Base-by-base conservation (phyloP, 2,797 vertebrate species). In the Ispidina lecontei region DNA sequence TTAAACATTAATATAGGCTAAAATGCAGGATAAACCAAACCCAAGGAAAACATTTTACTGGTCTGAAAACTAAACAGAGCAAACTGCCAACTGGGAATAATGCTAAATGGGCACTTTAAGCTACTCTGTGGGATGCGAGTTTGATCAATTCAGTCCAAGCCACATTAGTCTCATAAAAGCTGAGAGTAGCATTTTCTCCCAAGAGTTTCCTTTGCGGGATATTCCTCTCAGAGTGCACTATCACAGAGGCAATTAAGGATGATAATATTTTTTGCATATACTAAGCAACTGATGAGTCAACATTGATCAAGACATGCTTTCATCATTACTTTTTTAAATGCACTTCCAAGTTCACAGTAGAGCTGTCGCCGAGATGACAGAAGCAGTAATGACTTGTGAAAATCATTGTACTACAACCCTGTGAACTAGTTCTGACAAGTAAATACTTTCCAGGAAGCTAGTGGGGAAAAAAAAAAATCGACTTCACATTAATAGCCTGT, bases 141-240 rank as follows among this genome's bases (percentile, higher is more conserved):
- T 80, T 89, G 72, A 94, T 91, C 91, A 90, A 94, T 91, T 91
- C 46, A 35, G 73, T 75, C 81, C 78, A 74, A 95, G 89, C n/a
- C 79, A 85, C 90, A 77, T 95, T 93, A 95, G 75, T 78, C 74
- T 84, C 67, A 43, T 75, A 91, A 94, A 94, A 94, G 79, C 89
- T n/a, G 47, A 90, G 72, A 89, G 65, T 2, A 89, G n/a, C 76
- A 20, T 77, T 86, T 91, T 93, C 69, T 91, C 93, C 65, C 80
- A 87, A 60, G 79, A 64, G 76, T 84, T 96, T 95, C 65, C 84
- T 89, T 91, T 55, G 71, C 83, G 78, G 58, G 54, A 84, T 72
- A 67, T 74, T 93, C 64, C n/a, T 92, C 56, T 87, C 67, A 79
- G 63, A 92, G 62, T 55, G 71, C 63, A 88, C 15, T 68, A 91